A percentile compares a stretch with the other conserved stretches of the same genome.
phyloP scores from a whole-genome alignment of 2,888 invertebrate species.

The Hylaea fasciaria region DNA sequence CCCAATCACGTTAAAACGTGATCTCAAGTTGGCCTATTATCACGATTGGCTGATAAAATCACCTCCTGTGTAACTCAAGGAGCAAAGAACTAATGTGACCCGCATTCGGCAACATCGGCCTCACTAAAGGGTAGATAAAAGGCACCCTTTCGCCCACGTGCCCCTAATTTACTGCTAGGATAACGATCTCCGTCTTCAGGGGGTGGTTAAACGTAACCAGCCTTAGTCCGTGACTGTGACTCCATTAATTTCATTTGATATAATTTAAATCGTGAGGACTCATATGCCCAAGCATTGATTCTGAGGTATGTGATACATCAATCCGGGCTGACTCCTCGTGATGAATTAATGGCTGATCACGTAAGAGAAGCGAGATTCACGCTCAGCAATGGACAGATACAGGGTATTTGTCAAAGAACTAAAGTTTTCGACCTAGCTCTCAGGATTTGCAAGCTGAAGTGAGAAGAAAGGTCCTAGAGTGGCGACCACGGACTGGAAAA shows the following conservation, averaged over 20 bases:
- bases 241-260: not conserved
- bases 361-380: too few species aligned
- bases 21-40: conserved; percentile 26
- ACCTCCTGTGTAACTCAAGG: conserved; percentile 28
- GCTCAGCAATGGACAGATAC: too few species aligned
- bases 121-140: conserved; percentile 68
- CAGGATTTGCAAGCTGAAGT: too few species aligned
- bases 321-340: too few species aligned
- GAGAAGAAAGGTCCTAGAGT: too few species aligned
- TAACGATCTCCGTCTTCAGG: conserved; percentile 56
- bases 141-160: conserved; percentile 57
- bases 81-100: conserved; percentile 48
- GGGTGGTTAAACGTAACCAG: conserved; percentile 2
- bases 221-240: conserved; percentile 4
- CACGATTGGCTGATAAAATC: conserved; percentile 26
- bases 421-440: too few species aligned
- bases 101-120: conserved; percentile 54
- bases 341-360: too few species aligned
- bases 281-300: too few species aligned
- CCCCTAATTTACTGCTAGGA: conserved; percentile 71
- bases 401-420: too few species aligned
- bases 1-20: conserved; percentile 3
- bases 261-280: too few species aligned
- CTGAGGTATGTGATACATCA: too few species aligned
- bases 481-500: too few species aligned